Base-by-base conservation (phyloP, 1,140 invertebrate species). In the Lepidurus arcticus region DNA sequence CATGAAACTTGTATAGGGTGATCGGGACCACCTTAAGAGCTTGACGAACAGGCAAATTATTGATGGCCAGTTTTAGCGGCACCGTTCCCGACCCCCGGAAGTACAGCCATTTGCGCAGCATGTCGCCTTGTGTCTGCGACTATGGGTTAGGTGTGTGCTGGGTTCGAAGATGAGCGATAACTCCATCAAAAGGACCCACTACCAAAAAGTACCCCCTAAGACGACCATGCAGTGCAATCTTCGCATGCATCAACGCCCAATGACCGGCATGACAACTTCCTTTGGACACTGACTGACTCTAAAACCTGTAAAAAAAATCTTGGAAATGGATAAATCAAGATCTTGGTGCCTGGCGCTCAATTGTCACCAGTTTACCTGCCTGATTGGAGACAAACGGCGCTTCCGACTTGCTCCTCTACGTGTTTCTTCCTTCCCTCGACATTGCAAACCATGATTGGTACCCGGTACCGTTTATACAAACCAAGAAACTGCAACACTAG, bases 11-110 rank as follows among this genome's bases (percentile, higher is more conserved):
- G 16, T 4, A 9, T 21, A 65, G 47, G 53, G 53, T 65, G 53
- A 65, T 65, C 16, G 21, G 53, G 13, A 65, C 16, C 53, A 65
- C 53, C 53, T 65, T 65, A 65, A 65, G 53, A 65, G 53, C 16
- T 65, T 65, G 53, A 65, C 53, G 21, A 65, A 65, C 53, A 65
- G 53, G 53, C 53, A 65, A 65, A 65, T 65, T n/a, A 65, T 65
- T 13, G 53, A 65, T 21, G 53, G 53, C 21, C 21, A 21, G 16
- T 65, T 65, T 13, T 65, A n/a, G 53, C 53, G 21, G 21, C 13
- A 65, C 53, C 53, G 21, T 65, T 65, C 21, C 53, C 53, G 53
- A 65, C 53, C 53, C n/a, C 53, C 53, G 53, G 53, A 65, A 65
- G 53, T 16, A 5, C 53, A 13, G 21, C 53, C 1, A 65, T 65